Base-by-base conservation (phyloP, 2,888 invertebrate species). In the Cantharis rustica region DNA sequence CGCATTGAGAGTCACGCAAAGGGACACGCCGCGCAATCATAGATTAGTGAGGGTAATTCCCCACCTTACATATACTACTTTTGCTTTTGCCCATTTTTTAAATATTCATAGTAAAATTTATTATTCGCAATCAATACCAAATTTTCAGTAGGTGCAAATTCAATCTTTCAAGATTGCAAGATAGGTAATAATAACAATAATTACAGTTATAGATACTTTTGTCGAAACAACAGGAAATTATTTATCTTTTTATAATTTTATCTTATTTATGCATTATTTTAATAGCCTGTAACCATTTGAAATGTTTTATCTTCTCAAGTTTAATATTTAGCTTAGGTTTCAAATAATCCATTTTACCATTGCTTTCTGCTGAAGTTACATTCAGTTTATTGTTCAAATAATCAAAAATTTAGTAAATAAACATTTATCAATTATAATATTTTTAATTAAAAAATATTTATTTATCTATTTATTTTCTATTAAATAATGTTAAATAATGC, bases 21-120 rank as follows among this genome's bases (percentile, higher is more conserved):
- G 79, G 82, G 82, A 83, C 83, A 83, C 82, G 82, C 83, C 83
- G 83, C 83, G 81, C 83, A 85, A 84, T 85, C 85, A 84, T 84
- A 85, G 85, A 85, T 85, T 85, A 85, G 83, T 81, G 81, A 73
- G 79, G 81, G 80, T 74, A 79, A 74, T 75, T 76, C 71, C 78
- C 81, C 80, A 80, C 81, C 80, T 75, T 79, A 79, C 78, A 64
- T 64, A 64, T 66, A 66, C 64, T 66, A 47, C 47, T 47, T 47
- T 66, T 66, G 23, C 64, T 66, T 66, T 66, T 20, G 64, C 13
- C 64, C 64, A 66, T 16, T 66, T 66, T 66, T 66, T 66, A 10
- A 66, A 63, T 17, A 66, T 20, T n/a, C n/a, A 66, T 20, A 20
- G n/a, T 23, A 66, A 20, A 66, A 66, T 16, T 47, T 47, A 47